Base-by-base conservation (phyloP, 2,113 vertebrate species). In the Blennius ocellaris region DNA sequence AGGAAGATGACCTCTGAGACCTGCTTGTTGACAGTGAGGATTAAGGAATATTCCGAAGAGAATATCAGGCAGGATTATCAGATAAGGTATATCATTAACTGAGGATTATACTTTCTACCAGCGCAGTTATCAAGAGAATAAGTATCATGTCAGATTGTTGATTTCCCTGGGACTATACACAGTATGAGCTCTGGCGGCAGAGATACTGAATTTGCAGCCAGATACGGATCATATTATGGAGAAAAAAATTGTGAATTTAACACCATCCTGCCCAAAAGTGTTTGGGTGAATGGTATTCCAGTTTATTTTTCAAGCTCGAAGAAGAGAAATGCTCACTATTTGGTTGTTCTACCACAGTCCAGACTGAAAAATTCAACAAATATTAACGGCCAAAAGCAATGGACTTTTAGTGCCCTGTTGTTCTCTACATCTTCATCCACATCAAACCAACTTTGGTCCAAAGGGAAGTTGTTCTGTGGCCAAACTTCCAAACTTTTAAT, bases 31-130 rank as follows among this genome's bases (percentile, higher is more conserved):
- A 87, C 74, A n/a, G 5, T 12, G 53, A 40, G 73, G 85, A 90
- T 93, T 90, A 87, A 8, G 30, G 39, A 85, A 60, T 81, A 84
- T 79, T 84, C 69, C 76, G 69, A 43, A 40, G 79, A 72, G 76
- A 76, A 68, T 83, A 92, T 90, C 84, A 85, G 38, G 74, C 56
- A 45, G 87, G 92, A 93, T 93, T 92, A 94, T 83, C 87, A 87
- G 87, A 90, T 87, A 75, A 88, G 51, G 76, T 89, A 61, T 79
- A 90, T 92, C 90, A 92, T 93, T 93, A 93, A 88, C 62, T 52
- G 49, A 55, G 89, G 88, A 92, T 93, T 93, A 92, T 9, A 40
- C 52, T 71, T 53, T 70, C 70, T 50, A 65, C 45, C 65, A 54
- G 73, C 21, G 75, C 75, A 66, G 83, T 61, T 37, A 65, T 75